Base-by-base conservation (phyloP, 2,888 invertebrate genomes). In the Polymixis lichenea region DNA sequence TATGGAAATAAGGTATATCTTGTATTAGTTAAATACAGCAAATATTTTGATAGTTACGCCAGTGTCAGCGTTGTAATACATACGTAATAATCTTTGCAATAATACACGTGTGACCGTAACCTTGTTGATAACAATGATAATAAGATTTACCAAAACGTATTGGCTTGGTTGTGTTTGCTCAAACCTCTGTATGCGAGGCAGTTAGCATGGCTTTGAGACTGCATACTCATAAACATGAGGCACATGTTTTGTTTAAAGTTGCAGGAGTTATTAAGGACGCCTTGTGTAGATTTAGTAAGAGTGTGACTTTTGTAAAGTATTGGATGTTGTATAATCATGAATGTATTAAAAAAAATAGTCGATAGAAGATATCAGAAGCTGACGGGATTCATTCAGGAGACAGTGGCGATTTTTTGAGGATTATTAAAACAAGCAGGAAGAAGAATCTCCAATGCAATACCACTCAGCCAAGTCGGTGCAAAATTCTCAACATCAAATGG, bases 81-180 rank as follows among this genome's bases (percentile, higher is more conserved):
- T 17, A 22, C 28, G 11, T 28, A 51, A 75, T 71, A 70, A 76
- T 60, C 25, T 4, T 74, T 58, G 25, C 61, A 56, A 62, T 66
- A 76, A 81, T 43, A 68, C 58, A 64, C 66, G 64, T 64, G 85
- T 64, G 53, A 68, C 70, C 56, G 8, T 83, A 60, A 65, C 66
- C 72, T 75, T 74, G 74, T 67, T 82, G 86, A 86, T 86, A 83
- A 66, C 49, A 71, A 61, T 72, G 77, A 81, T 82, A 77, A 72
- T 51, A 72, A 62, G 56, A 73, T 75, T 72, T 72, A 71, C 61
- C 55, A 5, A 64, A 77, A 75, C 32, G 2, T 69, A 66, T 72
- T 62, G 60, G 82, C 78, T 82, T 73, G 32, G 56, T n/a, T 67
- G 22, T 73, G 86, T 84, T 73, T 78, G 69, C 64, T 28, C 55